These are phyloP conservation scores for Dioctria rufipes DNA, from an alignment of 2,888 invertebrate genomes.

Conservation along the genomic window DNA sequence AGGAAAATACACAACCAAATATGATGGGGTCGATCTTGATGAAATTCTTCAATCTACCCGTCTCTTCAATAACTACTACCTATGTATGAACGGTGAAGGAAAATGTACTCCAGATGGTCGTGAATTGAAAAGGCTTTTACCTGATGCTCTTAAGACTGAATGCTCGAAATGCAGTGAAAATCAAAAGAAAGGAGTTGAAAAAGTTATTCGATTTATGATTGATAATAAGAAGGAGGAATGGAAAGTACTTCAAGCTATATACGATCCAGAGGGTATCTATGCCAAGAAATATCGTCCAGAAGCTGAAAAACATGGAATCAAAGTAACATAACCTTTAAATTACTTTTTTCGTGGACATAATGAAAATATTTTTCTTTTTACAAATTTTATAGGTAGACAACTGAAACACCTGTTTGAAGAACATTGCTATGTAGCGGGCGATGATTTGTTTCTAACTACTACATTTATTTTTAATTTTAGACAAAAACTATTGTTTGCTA, in stretches of 20 bases:
- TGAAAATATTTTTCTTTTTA: too few relatives aligned
- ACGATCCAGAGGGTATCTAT: conserved; percentile 79
- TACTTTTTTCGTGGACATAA: too few relatives aligned
- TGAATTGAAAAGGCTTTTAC: conserved; percentile 80
- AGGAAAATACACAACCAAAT: conserved; percentile 77
- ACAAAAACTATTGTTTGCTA: conserved; percentile 48
- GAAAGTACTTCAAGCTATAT: conserved; percentile 78
- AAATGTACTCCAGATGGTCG: conserved; percentile 80
- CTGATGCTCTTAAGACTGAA: conserved; percentile 80
- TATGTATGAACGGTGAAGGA: conserved; percentile 77
- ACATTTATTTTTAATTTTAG: conserved; percentile 35
- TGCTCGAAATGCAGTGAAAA: conserved; percentile 80
- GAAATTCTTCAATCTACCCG: conserved; percentile 78
- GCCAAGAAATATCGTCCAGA: conserved; percentile 77
- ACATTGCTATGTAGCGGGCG: background rate
- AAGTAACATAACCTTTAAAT: conserved; percentile 23
- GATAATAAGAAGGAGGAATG: conserved; percentile 78
- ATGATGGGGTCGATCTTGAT: conserved; percentile 79
- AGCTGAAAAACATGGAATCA: conserved; percentile 73
- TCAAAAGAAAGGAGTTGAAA: conserved; percentile 77
- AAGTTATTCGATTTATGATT: conserved; percentile 78
- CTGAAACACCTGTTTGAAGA: background rate
- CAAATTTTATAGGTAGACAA: too few relatives aligned
- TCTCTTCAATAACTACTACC: conserved; percentile 76
- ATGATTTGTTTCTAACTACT: background rate